Conservation (phyloP, 2,888 invertebrate genomes). For the Oxyteleia sp. region DNA sequence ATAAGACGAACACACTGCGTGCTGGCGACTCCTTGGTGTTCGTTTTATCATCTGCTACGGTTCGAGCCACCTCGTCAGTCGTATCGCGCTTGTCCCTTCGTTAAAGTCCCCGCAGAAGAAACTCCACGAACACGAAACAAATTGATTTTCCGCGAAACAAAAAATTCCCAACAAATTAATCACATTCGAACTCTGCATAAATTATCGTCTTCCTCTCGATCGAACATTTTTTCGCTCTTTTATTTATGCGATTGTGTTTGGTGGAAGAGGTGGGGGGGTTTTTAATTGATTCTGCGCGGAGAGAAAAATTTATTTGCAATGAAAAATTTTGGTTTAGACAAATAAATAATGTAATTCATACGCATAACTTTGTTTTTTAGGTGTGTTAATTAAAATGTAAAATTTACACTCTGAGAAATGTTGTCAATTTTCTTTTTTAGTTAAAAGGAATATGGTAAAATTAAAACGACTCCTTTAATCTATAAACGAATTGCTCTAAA, state of each 20-base stretch:
- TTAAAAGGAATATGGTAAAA: no score
- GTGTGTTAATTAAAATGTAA: no score
- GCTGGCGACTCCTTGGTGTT: conserved; percentile 44
- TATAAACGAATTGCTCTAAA: no score
- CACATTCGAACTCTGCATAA: conserved; percentile 59
- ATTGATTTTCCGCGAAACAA: conserved; percentile 60
- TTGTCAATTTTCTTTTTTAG: no score
- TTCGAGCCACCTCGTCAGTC: conserved; percentile 63
- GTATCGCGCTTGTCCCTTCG: conserved; percentile 71
- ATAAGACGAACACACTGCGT: conserved; percentile 75
- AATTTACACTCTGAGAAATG: no score
- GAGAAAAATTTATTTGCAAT: no score
- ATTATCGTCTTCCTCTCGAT: conserved; percentile 49
- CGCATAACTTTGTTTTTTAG: no score
- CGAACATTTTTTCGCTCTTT: neutral
- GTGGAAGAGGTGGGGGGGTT: no score
- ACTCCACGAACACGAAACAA: conserved; percentile 60
- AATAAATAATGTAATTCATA: no score
- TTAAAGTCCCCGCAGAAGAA: conserved; percentile 67
- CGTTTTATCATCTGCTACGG: conserved; percentile 68
- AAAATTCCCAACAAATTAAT: conserved; percentile 61
- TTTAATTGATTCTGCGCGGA: no score
- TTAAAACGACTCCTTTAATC: no score
- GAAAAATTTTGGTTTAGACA: no score
- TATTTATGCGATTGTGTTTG: conserved; percentile 4